Conservation (phyloP, 2,888 invertebrate species). For the Drosophila siamana region DNA sequence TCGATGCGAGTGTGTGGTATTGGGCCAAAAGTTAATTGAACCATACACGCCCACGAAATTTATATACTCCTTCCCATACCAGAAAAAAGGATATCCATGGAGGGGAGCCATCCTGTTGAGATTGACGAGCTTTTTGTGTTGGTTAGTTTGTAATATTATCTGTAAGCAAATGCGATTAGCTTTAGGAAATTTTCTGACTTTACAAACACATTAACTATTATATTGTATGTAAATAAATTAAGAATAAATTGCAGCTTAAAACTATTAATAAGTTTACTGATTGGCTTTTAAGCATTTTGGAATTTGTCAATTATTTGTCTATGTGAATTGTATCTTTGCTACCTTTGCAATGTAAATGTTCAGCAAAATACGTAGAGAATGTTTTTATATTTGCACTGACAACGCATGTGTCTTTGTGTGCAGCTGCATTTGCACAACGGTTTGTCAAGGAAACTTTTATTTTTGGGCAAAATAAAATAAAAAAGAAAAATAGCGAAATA, state of each 20-base stretch:
- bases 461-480: too few species aligned
- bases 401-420: conserved; percentile 9
- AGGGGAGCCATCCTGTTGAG: not conserved
- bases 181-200: not conserved
- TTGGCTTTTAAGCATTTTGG: too few species aligned
- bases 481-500: conserved; percentile 13
- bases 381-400: conserved; percentile 60
- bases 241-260: too few species aligned
- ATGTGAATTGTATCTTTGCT: too few species aligned
- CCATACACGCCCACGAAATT: conserved; percentile 64
- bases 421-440: conserved; percentile 48
- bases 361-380: conserved; percentile 56
- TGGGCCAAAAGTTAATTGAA: conserved; percentile 71
- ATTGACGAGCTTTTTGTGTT: conserved; percentile 26
- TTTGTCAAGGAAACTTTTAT: conserved; percentile 57
- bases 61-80: conserved; percentile 23
- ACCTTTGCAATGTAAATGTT: conserved; percentile 50
- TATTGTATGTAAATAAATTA: not conserved
- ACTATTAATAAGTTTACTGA: too few species aligned
- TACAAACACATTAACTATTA: not conserved
- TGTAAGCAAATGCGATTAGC: conserved; percentile 4
- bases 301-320: too few species aligned
- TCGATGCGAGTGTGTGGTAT: conserved; percentile 37
- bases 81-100: conserved; percentile 10
- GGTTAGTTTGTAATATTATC: conserved; percentile 14